These are phyloP conservation scores for Troides helena DNA, from an alignment of 2,888 invertebrate species.

Conservation along the genomic window DNA sequence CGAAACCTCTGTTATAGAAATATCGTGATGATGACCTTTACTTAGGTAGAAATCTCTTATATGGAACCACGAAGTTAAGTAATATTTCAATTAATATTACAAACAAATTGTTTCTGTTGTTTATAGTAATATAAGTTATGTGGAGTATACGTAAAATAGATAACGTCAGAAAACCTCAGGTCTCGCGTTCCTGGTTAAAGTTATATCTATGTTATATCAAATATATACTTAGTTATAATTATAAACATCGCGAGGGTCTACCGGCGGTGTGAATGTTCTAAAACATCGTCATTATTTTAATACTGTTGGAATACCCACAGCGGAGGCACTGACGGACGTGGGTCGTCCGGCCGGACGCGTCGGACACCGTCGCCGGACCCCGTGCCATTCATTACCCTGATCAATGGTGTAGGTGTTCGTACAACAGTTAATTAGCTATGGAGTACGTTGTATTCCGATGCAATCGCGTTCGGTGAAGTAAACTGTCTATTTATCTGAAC, in stretches of 20 bases:
- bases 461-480: background rate
- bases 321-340: constrained; percentile 56
- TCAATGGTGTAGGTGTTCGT: constrained; percentile 48
- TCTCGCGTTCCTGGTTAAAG: too few relatives aligned
- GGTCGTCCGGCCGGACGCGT: constrained; percentile 61
- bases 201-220: too few relatives aligned
- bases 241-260: background rate
- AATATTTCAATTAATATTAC: too few relatives aligned
- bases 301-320: constrained; percentile 22
- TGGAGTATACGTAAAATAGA: too few relatives aligned
- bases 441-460: constrained; percentile 14
- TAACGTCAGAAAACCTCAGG: too few relatives aligned
- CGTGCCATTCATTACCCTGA: constrained; percentile 49
- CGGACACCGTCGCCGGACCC: constrained; percentile 59
- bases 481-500: constrained; percentile 6
- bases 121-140: too few relatives aligned
- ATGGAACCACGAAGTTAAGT: too few relatives aligned
- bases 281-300: constrained; percentile 21
- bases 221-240: background rate
- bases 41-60: too few relatives aligned
- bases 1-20: too few relatives aligned
- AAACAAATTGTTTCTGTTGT: too few relatives aligned
- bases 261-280: constrained; percentile 2
- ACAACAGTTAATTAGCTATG: constrained; percentile 50
- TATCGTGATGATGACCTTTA: too few relatives aligned